These are phyloP conservation scores for Rhagoletis pomonella DNA, from an alignment of 1,140 invertebrate genomes.

Conservation along the genomic window DNA sequence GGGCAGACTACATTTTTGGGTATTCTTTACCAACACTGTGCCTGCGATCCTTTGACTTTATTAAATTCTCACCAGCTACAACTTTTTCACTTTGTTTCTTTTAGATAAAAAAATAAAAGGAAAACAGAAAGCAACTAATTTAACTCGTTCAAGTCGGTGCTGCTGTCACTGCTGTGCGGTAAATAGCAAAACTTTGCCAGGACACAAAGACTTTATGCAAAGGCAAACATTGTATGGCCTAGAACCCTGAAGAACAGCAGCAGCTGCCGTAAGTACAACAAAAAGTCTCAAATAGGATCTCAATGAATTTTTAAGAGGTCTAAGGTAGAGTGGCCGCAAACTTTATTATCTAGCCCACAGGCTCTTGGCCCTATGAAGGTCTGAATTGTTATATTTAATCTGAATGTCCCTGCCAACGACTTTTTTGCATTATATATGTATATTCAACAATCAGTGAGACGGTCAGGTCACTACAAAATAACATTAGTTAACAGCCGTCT, in stretches of 20 bases:
- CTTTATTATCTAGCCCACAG: background rate
- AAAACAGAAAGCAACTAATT: background rate
- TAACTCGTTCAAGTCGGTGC: background rate
- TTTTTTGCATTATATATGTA: too few species aligned
- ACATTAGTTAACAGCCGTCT: too few species aligned
- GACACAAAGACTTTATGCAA: background rate
- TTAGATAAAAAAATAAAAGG: background rate
- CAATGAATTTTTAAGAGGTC: slow-evolving; percentile 4
- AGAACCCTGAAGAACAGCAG: background rate
- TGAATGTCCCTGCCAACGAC: background rate
- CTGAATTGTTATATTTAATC: background rate
- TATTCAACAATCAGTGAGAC: too few species aligned
- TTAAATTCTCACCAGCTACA: background rate
- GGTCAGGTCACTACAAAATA: too few species aligned
- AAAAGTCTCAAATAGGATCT: background rate
- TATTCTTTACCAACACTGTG: background rate
- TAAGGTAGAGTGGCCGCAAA: background rate
- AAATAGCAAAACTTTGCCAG: background rate
- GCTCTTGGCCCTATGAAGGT: background rate
- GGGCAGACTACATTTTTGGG: background rate
- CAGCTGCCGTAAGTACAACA: background rate
- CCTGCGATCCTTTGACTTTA: background rate
- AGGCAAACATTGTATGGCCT: background rate
- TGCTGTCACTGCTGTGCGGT: background rate
- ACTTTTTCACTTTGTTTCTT: slow-evolving; percentile 1